Evolutionary conservation across 1,140 invertebrate genomes (phyloP), one percentile per base, ranked within the genome.

Genomic region (Tetramorium parvispinum): DNA sequence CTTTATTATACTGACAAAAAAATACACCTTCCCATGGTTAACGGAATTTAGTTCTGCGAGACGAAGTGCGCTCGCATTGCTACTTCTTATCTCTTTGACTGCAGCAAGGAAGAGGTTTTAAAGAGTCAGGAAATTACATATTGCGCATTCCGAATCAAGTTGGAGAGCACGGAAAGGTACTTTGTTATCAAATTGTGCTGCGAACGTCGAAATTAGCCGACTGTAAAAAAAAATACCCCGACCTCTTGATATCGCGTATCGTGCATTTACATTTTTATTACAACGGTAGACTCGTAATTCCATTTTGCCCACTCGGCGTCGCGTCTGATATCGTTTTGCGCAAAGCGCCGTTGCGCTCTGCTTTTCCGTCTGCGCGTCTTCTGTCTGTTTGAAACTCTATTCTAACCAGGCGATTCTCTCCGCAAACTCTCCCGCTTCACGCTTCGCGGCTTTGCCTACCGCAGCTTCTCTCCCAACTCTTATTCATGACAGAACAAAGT

Each of bases 201-300:
- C 37, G 32, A 51, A 79, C n/a, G 13, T 51, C 51, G 53, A 16
- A 66, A 68, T 37, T 51, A 46, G 59, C 43, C 6, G 11, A 32
- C 27, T 66, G 57, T n/a, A n/a, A 77, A 77, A 59, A 79, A 49
- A 59, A 43, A 18, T 11, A 43, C 13, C 24, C 16, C 21, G 21
- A n/a, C 27, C 27, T 13, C n/a, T 24, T 32, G 37, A 77, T 53
- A 63, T 63, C 32, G 43, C 24, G 5, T 43, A 49, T 79, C 24
- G 61, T 18, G 13, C 43, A 66, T 79, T 68, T 79, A 68, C 61
- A 68, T 79, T 79, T 79, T 79, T 66, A 66, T 79, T 51, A 51
- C 77, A 37, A 68, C 13, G 57, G 37, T 63, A 63, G 40, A 46
- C 27, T 37, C 43, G 59, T 79, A 79, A 79, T 66, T 66, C 24